A percentile compares a stretch with the other conserved stretches of the same genome.
phyloP scores from a whole-genome alignment of 2,113 vertebrate species.

The Ochotona curzoniae region DNA sequence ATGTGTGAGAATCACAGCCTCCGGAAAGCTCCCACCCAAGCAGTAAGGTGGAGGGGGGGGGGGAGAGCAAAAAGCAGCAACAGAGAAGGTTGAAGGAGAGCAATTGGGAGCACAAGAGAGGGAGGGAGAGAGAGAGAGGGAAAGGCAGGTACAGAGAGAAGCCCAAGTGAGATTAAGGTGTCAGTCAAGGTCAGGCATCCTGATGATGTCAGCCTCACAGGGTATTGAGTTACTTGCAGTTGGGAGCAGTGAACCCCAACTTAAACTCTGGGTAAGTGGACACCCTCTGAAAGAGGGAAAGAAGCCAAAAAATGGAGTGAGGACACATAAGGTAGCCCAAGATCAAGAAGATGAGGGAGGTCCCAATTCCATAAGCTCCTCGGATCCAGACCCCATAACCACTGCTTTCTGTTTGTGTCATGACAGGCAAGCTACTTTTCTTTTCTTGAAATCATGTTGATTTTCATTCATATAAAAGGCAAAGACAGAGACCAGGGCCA shows the following conservation, averaged over 20 bases:
- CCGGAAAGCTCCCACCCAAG: constrained; percentile 2
- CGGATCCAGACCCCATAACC: no score
- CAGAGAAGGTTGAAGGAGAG: background rate
- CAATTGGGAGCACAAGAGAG: background rate
- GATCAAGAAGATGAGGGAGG: background rate
- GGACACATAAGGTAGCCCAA: background rate
- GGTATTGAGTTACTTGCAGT: background rate
- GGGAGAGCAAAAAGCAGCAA: background rate
- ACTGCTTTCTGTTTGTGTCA: background rate
- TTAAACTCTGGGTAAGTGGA: background rate
- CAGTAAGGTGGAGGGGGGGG: background rate
- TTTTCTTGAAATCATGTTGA: no score
- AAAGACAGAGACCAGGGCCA: no score
- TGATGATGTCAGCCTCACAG: background rate
- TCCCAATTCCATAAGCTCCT: background rate
- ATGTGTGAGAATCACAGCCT: background rate
- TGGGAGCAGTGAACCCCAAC: background rate
- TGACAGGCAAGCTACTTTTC: background rate
- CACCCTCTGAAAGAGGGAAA: background rate
- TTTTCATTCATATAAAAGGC: no score
- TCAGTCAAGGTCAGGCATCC: background rate
- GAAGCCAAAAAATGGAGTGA: background rate
- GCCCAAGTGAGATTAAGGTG: background rate
- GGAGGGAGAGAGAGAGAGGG: no score
- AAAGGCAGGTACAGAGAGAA: background rate